These are phyloP conservation scores for Asteroscopus sphinx DNA, from an alignment of 2,888 invertebrate species.

Conservation along the genomic window DNA sequence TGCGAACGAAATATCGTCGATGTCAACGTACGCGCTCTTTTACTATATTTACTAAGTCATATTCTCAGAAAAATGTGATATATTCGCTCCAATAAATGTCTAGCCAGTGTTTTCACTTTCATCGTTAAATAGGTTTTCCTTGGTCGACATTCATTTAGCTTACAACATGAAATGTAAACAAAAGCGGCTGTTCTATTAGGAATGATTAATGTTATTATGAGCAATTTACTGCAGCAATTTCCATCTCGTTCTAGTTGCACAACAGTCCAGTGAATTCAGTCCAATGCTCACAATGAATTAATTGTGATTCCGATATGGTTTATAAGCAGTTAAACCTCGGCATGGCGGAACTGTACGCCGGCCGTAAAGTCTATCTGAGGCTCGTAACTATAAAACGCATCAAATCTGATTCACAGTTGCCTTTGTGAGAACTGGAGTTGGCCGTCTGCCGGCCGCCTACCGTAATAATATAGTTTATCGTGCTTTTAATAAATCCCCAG, in stretches of 20 bases:
- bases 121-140: slow-evolving; percentile 45
- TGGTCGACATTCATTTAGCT: slow-evolving; percentile 42
- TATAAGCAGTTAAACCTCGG: slow-evolving; percentile 62
- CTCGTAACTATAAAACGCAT: slow-evolving; percentile 81
- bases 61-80: slow-evolving; percentile 66
- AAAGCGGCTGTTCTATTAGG: slow-evolving; percentile 40
- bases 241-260: slow-evolving; percentile 29
- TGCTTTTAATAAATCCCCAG: slow-evolving; percentile 76
- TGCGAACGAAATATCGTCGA: slow-evolving; percentile 81
- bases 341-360: slow-evolving; percentile 68
- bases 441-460: slow-evolving; percentile 69
- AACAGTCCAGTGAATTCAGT: slow-evolving; percentile 32
- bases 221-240: slow-evolving; percentile 30
- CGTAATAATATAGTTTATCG: slow-evolving; percentile 79
- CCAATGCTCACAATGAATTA: slow-evolving; percentile 53
- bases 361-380: slow-evolving; percentile 76
- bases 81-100: slow-evolving; percentile 63
- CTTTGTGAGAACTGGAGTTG: slow-evolving; percentile 76
- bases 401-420: slow-evolving; percentile 80
- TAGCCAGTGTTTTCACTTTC: slow-evolving; percentile 47
- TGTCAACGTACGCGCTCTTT: slow-evolving; percentile 80
- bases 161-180: slow-evolving; percentile 46
- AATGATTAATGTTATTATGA: slow-evolving; percentile 38
- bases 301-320: slow-evolving; percentile 64
- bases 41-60: slow-evolving; percentile 70